Evolutionary conservation across 2,888 invertebrate genomes (phyloP).

Genomic region (Himalopsyche tibetana): DNA sequence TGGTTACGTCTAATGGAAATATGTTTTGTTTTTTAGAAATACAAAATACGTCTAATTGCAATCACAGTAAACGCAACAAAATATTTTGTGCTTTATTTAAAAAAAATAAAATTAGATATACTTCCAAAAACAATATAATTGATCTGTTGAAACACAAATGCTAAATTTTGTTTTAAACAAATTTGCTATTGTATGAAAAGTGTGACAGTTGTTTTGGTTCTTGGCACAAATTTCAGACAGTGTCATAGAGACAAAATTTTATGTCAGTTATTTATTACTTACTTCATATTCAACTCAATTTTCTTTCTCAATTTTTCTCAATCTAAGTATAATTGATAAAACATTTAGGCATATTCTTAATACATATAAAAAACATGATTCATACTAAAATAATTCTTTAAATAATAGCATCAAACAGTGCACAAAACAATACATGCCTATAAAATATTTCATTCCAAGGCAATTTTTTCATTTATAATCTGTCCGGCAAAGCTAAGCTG

Average conservation of each 20-base stretch:
- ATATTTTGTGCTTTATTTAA: slow-evolving; percentile 1
- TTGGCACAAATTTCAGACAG: slow-evolving; percentile 36
- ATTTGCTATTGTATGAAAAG: neutral
- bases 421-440: neutral
- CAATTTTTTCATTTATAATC: no score
- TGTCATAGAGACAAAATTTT: neutral
- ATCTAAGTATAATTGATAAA: neutral
- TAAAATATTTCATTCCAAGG: no score
- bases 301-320: neutral
- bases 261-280: neutral
- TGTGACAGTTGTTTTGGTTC: slow-evolving; percentile 13
- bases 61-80: slow-evolving; percentile 41
- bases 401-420: no score
- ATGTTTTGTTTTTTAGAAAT: slow-evolving; percentile 19
- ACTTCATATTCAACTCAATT: neutral
- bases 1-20: slow-evolving; percentile 33
- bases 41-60: slow-evolving; percentile 5
- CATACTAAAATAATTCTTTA: no score
- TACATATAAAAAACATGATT: neutral
- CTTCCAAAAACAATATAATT: neutral
- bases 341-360: slow-evolving; percentile 18
- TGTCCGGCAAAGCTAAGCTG: no score
- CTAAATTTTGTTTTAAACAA: neutral
- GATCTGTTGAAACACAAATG: neutral
- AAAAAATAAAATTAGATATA: neutral